Evolutionary conservation across 2,888 invertebrate species (phyloP).

Genomic region (Holacanthella duospinosa): DNA sequence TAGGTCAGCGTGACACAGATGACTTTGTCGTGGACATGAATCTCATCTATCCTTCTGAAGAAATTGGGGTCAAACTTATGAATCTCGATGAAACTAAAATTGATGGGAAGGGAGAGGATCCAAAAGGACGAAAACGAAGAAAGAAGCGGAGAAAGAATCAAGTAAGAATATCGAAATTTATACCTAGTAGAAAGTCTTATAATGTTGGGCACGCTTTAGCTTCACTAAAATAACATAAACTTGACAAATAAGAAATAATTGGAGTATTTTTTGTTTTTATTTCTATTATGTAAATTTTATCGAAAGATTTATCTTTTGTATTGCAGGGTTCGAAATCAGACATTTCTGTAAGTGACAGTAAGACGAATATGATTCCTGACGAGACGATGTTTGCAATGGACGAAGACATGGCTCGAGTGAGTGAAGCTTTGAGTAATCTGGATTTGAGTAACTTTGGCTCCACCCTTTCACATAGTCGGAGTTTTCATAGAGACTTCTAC

Average conservation of each 20-base stretch:
- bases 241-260: no score
- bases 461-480: constrained; percentile 28
- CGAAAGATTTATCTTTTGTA: no score
- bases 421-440: constrained; percentile 45
- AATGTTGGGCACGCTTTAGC: no score
- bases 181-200: no score
- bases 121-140: constrained; percentile 30
- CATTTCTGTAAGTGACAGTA: constrained; percentile 8
- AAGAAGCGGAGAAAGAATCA: constrained; percentile 34
- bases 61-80: background rate
- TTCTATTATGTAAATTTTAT: background rate
- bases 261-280: no score
- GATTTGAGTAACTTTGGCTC: constrained; percentile 31
- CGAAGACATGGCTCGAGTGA: constrained; percentile 46
- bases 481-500: constrained; percentile 37
- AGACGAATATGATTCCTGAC: constrained; percentile 40
- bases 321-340: constrained; percentile 35
- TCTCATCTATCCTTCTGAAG: background rate
- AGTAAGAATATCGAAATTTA: constrained; percentile 19
- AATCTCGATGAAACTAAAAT: background rate
- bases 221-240: no score
- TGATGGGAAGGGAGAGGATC: constrained; percentile 21
- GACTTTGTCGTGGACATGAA: background rate
- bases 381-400: constrained; percentile 38
- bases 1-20: constrained; percentile 1